Evolutionary conservation across 2,888 invertebrate species (phyloP).

Genomic region (Synergus umbraculus): DNA sequence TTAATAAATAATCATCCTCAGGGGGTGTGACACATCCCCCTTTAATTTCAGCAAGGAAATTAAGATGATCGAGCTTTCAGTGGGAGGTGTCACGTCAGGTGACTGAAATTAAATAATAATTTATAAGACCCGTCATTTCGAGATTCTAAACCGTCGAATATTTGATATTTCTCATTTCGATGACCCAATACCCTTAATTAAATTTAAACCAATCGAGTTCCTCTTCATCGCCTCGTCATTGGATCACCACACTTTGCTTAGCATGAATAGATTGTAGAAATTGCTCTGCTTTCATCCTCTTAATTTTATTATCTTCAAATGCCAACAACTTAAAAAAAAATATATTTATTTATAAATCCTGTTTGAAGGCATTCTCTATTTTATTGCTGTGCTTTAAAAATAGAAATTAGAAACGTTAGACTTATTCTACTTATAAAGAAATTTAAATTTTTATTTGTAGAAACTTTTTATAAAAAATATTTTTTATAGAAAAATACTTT

Average conservation of each 20-base stretch:
- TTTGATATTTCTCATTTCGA: no score
- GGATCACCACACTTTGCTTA: constrained; percentile 57
- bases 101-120: no score
- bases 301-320: neutral
- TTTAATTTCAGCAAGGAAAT: no score
- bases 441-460: neutral
- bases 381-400: neutral
- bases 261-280: constrained; percentile 53
- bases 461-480: neutral
- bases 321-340: neutral
- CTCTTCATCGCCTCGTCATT: constrained; percentile 46
- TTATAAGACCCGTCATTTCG: no score
- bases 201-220: constrained; percentile 9
- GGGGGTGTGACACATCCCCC: no score
- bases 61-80: no score
- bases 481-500: no score
- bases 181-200: neutral
- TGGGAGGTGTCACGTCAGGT: no score
- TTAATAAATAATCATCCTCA: no score
- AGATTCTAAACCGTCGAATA: no score
- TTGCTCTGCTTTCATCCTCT: neutral
- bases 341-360: neutral
- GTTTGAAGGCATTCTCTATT: neutral
- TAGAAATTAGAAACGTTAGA: neutral
- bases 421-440: neutral